A percentile compares a stretch with the other conserved stretches of the same genome.
phyloP scores from a whole-genome alignment of 2,113 vertebrate genomes.

The Corythaeola cristata region DNA sequence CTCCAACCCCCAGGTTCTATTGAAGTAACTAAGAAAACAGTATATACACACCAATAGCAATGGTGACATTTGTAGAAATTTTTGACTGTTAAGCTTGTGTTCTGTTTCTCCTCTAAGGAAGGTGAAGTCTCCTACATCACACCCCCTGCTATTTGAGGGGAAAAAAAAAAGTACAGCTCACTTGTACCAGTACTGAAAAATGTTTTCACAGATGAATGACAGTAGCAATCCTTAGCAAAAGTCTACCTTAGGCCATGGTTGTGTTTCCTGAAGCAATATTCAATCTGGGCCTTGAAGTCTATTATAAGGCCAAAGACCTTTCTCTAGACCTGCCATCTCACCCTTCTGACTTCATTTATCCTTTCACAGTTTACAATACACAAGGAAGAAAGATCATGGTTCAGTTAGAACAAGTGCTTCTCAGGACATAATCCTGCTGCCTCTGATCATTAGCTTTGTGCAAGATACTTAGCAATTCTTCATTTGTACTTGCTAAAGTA shows the following conservation, averaged over 20 bases:
- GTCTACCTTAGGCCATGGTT: background rate
- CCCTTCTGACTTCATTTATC: background rate
- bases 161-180: background rate
- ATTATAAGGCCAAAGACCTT: background rate
- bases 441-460: background rate
- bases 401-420: background rate
- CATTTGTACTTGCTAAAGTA: background rate
- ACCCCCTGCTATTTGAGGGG: rapidly evolving
- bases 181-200: background rate
- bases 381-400: background rate
- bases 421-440: background rate
- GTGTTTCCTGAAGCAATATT: background rate
- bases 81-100: background rate
- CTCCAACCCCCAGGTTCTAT: background rate
- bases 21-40: background rate
- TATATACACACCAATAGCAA: background rate
- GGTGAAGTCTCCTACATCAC: background rate
- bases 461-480: background rate
- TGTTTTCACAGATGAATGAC: background rate
- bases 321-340: background rate
- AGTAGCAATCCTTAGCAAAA: background rate
- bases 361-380: background rate
- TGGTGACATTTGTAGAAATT: background rate
- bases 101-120: background rate
- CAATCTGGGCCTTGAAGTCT: background rate